A percentile compares a stretch with the other conserved stretches of the same genome.
phyloP scores from a whole-genome alignment of 2,113 vertebrate genomes.

The Takifugu flavidus region DNA sequence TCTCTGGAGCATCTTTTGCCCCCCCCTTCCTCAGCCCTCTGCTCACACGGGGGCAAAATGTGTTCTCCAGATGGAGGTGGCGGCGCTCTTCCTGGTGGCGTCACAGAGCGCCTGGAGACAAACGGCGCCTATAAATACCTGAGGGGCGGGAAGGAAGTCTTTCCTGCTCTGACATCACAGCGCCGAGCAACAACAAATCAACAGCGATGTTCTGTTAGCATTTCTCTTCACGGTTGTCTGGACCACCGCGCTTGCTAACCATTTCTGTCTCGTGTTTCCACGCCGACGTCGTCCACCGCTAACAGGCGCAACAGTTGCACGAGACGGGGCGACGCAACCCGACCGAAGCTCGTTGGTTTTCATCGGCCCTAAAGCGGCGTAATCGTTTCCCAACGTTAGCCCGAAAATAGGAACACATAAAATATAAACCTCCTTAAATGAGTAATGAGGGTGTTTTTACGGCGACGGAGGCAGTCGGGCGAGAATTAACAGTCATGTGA shows the following conservation, averaged over 20 bases:
- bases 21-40: not conserved
- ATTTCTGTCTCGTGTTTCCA: too few relatives aligned
- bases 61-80: conserved; percentile 65
- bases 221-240: too few relatives aligned
- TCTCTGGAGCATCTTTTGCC: conserved; percentile 36
- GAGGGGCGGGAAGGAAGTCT: conserved; percentile 66
- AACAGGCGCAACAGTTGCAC: too few relatives aligned
- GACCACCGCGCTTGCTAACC: too few relatives aligned
- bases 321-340: too few relatives aligned
- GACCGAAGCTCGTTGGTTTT: too few relatives aligned
- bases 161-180: conserved; percentile 56
- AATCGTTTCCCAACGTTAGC: conserved; percentile 45
- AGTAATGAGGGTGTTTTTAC: conserved; percentile 57
- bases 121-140: conserved; percentile 67
- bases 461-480: conserved; percentile 23
- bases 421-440: conserved; percentile 61
- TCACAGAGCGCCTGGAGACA: conserved; percentile 54
- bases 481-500: conserved; percentile 40
- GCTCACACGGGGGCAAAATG: conserved; percentile 34
- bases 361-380: conserved; percentile 4
- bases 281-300: too few relatives aligned
- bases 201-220: too few relatives aligned
- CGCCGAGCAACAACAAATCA: conserved; percentile 28
- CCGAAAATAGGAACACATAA: conserved; percentile 53
- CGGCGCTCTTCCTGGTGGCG: conserved; percentile 57